phyloP scores from a whole-genome alignment of 2,113 vertebrate species.

The Columbina picui region DNA sequence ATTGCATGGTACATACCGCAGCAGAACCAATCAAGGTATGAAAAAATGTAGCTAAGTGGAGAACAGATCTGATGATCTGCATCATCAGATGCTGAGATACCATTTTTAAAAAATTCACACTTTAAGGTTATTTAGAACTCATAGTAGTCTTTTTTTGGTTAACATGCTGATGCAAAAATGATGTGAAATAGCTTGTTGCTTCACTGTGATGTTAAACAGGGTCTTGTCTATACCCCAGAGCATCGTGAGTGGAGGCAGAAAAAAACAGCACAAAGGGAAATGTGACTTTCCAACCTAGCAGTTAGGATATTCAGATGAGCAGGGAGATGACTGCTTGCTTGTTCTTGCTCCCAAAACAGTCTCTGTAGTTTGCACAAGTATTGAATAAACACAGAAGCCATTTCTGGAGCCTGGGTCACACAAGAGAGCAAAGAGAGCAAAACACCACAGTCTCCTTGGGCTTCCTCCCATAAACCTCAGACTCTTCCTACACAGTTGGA shows the following conservation, averaged over 20 bases:
- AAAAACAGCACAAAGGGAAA: not conserved
- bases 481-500: not conserved
- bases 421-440: not conserved
- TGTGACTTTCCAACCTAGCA: not conserved
- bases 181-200: slow-evolving; percentile 1
- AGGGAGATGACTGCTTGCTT: not conserved
- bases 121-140: slow-evolving; percentile 11
- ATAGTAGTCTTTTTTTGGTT: not conserved
- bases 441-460: not conserved
- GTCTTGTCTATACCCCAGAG: not conserved
- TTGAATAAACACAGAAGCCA: not conserved
- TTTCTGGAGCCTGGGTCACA: not conserved
- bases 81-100: not conserved
- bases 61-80: not conserved
- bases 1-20: not conserved
- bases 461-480: not conserved
- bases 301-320: not conserved
- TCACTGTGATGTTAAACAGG: not conserved
- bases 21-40: not conserved
- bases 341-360: not conserved
- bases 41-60: not conserved
- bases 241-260: not conserved
- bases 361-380: not conserved
- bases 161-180: slow-evolving; percentile 1
- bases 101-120: not conserved